Evolutionary conservation across 2,888 invertebrate species (phyloP).

Genomic region (Ptychoptera albimana): DNA sequence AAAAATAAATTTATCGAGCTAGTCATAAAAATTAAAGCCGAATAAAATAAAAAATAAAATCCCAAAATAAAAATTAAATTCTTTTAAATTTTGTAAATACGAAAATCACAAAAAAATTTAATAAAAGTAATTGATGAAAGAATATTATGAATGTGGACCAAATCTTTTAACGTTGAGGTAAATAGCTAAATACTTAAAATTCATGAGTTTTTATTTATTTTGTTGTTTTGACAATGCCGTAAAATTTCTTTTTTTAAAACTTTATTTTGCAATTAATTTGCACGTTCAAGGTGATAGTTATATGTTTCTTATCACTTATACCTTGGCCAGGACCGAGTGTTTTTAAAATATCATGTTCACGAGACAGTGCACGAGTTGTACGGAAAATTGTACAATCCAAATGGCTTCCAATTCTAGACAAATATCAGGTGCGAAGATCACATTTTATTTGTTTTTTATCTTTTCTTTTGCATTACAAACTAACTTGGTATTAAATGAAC

Average conservation of each 20-base stretch:
- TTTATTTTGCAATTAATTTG: neutral
- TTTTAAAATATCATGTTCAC: slow-evolving; percentile 73
- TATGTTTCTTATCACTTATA: slow-evolving; percentile 65
- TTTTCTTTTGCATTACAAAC: neutral
- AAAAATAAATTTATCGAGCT: too few relatives aligned
- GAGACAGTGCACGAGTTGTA: slow-evolving; percentile 78
- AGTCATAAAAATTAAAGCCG: too few relatives aligned
- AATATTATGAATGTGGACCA: slow-evolving; percentile 79
- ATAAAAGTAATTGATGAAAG: slow-evolving; percentile 6
- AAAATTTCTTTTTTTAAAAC: neutral
- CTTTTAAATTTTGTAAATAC: too few relatives aligned
- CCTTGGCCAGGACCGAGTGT: slow-evolving; percentile 80
- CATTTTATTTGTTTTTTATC: neutral
- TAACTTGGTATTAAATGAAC: too few relatives aligned
- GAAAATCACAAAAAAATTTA: neutral
- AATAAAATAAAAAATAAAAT: too few relatives aligned
- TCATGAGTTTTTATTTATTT: neutral
- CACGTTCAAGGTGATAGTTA: slow-evolving; percentile 52
- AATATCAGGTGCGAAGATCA: slow-evolving; percentile 47
- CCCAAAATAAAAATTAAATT: too few relatives aligned
- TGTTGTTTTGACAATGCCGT: neutral
- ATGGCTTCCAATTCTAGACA: slow-evolving; percentile 79
- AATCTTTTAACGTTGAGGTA: slow-evolving; percentile 72
- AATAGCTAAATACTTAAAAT: slow-evolving; percentile 22
- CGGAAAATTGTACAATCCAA: slow-evolving; percentile 77